These are phyloP conservation scores for Drosophila macrospina DNA, from an alignment of 2,888 invertebrate genomes.

Conservation along the genomic window DNA sequence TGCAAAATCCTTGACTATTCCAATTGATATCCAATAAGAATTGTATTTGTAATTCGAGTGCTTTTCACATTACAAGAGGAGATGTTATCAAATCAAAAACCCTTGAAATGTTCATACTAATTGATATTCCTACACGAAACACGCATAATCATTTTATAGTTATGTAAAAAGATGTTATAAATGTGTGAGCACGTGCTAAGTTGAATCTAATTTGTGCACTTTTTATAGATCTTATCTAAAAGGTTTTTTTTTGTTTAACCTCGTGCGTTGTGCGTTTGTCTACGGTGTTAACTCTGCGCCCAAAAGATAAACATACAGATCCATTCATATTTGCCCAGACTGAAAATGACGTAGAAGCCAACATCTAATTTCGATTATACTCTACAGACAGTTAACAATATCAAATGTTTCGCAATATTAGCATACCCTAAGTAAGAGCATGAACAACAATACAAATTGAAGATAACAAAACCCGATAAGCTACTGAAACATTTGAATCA, in stretches of 20 bases:
- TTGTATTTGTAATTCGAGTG: not conserved
- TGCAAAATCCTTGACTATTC: constrained; percentile 14
- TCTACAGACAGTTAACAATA: too few species aligned
- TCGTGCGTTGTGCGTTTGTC: constrained; percentile 5
- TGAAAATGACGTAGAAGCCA: not conserved
- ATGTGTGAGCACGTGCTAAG: constrained; percentile 13
- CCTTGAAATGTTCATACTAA: constrained; percentile 5
- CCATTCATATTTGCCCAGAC: constrained; percentile 23
- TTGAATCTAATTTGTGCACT: constrained; percentile 28
- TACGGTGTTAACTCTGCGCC: constrained; percentile 20
- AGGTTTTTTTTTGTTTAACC: constrained; percentile 5
- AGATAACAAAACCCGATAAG: constrained; percentile 15
- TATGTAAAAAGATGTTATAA: constrained; percentile 21
- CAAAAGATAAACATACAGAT: constrained; percentile 16
- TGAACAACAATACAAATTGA: not conserved
- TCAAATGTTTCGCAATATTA: not conserved
- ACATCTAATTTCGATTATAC: not conserved
- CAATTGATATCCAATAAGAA: constrained; percentile 11
- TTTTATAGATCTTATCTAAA: constrained; percentile 48
- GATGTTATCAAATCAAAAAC: constrained; percentile 4
- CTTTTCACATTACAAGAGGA: not conserved
- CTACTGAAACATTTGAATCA: constrained; percentile 6
- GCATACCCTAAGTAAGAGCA: constrained; percentile 2
- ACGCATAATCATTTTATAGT: not conserved
- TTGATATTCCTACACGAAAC: not conserved